Evolutionary conservation across 1,140 invertebrate genomes (phyloP), one percentile per base, ranked within the genome.

Genomic region (Sarcophaga peregrina): DNA sequence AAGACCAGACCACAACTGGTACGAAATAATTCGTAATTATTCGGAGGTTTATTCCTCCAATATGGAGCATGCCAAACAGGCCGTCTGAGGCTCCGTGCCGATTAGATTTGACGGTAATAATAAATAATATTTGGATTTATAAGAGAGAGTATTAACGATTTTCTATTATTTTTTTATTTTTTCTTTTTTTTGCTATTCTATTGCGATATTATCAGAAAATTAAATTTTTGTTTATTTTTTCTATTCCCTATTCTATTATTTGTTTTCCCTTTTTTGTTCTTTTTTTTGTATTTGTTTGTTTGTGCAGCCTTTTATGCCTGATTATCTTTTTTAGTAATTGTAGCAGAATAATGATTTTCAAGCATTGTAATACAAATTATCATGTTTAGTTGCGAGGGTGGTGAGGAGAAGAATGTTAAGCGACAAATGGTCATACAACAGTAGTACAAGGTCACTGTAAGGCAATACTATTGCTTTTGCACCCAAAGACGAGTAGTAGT

Each of bases 391-490:
- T 37, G 4, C 25, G 25, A 37, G 25, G 4, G 25, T 2, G 4
- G 25, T 37, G 25, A 37, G 25, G 25, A 37, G 25, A 37, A 1
- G 4, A 37, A 37, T 37, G 1, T 37, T 37, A 37, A 37, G 25
- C 25, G 25, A 37, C 25, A 37, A 37, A 37, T 37, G 25, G 25
- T 4, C 25, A 37, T 4, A 37, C n/a, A 68, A 17, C 6, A 15
- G 4, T 68, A 68, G n/a, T 68, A 68, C 62, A 68, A 68, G 62
- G 62, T 68, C 62, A 25, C 62, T 68, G 20, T n/a, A 62, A 62
- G 15, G n/a, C 54, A 15, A 62, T 15, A 15, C 15, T 62, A 15
- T 15, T 58, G 3, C 13, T 68, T 68, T 68, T 3, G 6, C 7
- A 0, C 7, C 8, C 17, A 62, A 62, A n/a, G 15, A 62, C 20